Base-by-base conservation (phyloP, 2,113 vertebrate genomes). In the Girardinichthys multiradiatus region DNA sequence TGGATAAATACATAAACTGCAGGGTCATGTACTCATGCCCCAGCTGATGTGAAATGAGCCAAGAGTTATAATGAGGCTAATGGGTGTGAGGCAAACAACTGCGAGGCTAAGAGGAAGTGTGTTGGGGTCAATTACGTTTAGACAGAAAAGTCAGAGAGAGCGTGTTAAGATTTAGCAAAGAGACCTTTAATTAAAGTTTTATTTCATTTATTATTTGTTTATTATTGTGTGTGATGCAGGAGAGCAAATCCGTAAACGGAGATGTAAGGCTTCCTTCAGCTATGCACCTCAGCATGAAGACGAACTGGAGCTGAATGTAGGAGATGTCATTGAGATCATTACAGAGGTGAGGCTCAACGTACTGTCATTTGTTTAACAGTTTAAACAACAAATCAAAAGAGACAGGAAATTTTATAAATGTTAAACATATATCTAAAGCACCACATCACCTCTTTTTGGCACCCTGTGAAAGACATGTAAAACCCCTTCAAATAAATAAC, bases 201-300 rank as follows among this genome's bases (percentile, higher is more conserved):
- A 73, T 10, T 63, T 27, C 60, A 73, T 57, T 39, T 81, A 61
- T 54, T 75, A n/a, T 2, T 42, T 35, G 65, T 71, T 60, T 54
- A 74, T 66, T 37, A 51, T 74, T 74, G 19, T 24, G 17, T 66
- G 1, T 10, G 6, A 42, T 81, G 27, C 77, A 98, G 96, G 94
- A 27, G 97, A 98, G 70, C 94, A 95, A 78, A 96, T 94, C 86
- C 95, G 98, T 79, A 95, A 96, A 82, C 95, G 96, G 72, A 93
- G 97, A 80, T 99, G 97, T 92, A 97, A 98, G 93, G 98, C 97
- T 39, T 95, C 97, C 8, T 99, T 99, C 93, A 99, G 98, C 92
- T 99, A 99, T 60, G 89, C 95, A 81, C 97, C 98, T 61, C 98
- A 99, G 91, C 99, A 99, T 64, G 98, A 99, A 61, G 98, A 99